Evolutionary conservation across 1,140 invertebrate genomes (phyloP), one percentile per base, ranked within the genome.

Genomic region (Dolichoris vasculosae): DNA sequence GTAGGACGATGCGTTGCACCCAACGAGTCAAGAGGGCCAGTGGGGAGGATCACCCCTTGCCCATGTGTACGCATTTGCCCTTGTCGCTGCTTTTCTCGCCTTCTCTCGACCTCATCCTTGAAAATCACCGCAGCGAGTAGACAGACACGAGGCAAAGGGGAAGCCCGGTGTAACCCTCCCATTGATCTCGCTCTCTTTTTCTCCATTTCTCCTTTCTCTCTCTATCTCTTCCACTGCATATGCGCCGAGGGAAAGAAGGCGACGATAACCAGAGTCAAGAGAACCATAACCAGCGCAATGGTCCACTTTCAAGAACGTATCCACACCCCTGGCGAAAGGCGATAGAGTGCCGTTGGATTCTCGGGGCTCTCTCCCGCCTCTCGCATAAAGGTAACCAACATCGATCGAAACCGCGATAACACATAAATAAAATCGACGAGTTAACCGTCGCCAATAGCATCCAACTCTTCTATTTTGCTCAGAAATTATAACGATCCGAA

Each of bases 221-320:
- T 11, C 30, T 51, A 1, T 35, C 51, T 26, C 6, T 46, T 0
- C 38, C 55, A 20, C 55, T 20, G 32, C 30, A 13, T 20, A 8
- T 32, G 11, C 30, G 2, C 30, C 11, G 30, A 69, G 15, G 20
- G 48, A 51, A 17, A 51, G 15, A 51, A 51, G 48, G 1, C 20
- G 8, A 46, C 13, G 48, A 13, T 17, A 8, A 51, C n/a, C n/a
- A 51, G 11, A 17, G 48, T 17, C 7, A 17, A 51, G 48, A 51
- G 48, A 51, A 59, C 55, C 55, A 59, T 59, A 59, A 91, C 90
- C 90, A 87, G 88, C 90, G 90, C 90, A 91, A 91, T 88, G 89
- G 87, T 90, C 88, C 88, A 90, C 88, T 90, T 89, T 76, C 86
- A 23, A 32, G 15, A 38, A 7, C 38, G 40, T 23, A 32, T n/a